These are phyloP conservation scores for Atherinomorus stipes DNA, from an alignment of 2,113 vertebrate genomes.

Conservation along the genomic window DNA sequence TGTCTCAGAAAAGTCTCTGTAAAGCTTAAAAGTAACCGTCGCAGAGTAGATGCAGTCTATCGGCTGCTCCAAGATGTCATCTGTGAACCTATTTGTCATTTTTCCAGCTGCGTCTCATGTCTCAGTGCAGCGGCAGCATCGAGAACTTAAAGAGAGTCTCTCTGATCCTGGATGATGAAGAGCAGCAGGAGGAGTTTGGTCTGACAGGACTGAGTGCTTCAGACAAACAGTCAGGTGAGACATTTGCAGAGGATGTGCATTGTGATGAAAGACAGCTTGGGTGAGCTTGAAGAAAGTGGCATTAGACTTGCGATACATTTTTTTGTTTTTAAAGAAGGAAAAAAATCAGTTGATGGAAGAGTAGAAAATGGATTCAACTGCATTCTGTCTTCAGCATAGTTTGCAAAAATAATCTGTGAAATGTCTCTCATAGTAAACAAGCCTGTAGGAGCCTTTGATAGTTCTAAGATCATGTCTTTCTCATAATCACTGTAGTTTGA, in stretches of 20 bases:
- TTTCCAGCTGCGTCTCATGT: slow-evolving; percentile 80
- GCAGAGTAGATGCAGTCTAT: not conserved
- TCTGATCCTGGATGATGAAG: slow-evolving; percentile 75
- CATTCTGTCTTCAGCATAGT: too few species aligned
- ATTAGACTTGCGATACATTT: too few species aligned
- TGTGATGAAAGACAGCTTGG: not conserved
- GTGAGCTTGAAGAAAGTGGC: too few species aligned
- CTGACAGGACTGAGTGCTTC: slow-evolving; percentile 68
- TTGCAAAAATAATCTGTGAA: too few species aligned
- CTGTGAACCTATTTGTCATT: not conserved
- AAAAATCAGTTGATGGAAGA: too few species aligned
- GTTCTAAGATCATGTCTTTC: not conserved
- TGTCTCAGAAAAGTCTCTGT: slow-evolving; percentile 57
- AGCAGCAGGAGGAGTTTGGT: slow-evolving; percentile 78
- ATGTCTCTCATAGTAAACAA: too few species aligned
- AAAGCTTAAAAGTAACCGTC: not conserved
- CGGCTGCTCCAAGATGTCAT: too few species aligned
- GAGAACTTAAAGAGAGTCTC: slow-evolving; percentile 79
- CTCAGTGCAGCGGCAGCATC: slow-evolving; percentile 81
- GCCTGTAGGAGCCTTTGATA: too few species aligned
- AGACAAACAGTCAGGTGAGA: slow-evolving; percentile 87
- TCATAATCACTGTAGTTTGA: not conserved
- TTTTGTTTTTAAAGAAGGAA: too few species aligned
- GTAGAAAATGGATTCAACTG: too few species aligned
- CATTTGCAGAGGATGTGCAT: not conserved